Conservation (phyloP, 2,113 vertebrate genomes). For the Gadus chalcogrammus region DNA sequence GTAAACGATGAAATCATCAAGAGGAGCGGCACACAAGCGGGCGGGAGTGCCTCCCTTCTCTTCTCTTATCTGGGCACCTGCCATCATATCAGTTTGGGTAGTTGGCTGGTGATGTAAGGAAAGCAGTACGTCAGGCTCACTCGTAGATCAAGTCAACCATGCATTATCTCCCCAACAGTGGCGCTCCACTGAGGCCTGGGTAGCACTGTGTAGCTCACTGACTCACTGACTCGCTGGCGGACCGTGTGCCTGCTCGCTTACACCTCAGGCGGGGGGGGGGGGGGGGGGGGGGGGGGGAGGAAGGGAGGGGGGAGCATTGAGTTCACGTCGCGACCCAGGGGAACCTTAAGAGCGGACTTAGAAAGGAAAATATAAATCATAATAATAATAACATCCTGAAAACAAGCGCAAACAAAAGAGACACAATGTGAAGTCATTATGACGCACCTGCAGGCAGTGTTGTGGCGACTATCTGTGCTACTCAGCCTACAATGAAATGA, state of each 20-base stretch:
- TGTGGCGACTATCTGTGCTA: too few species aligned
- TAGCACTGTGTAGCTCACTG: constrained; percentile 39
- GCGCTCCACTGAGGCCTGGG: constrained; percentile 56
- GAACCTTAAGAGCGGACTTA: constrained; percentile 31
- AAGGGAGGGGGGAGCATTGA: background rate
- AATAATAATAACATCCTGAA: too few species aligned
- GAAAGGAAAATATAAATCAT: constrained; percentile 7
- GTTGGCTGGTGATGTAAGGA: constrained; percentile 70
- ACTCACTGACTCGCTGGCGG: constrained; percentile 45
- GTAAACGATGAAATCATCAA: constrained; percentile 58
- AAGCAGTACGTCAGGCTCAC: constrained; percentile 74
- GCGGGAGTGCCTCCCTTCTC: constrained; percentile 63
- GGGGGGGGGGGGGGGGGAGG: too few species aligned
- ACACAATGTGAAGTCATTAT: too few species aligned
- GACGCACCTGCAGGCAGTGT: too few species aligned
- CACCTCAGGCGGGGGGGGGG: too few species aligned
- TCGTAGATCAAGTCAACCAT: constrained; percentile 77
- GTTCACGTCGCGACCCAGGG: constrained; percentile 29
- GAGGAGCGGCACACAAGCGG: constrained; percentile 63
- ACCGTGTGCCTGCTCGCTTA: too few species aligned
- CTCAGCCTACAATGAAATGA: too few species aligned
- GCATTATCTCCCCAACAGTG: constrained; percentile 70
- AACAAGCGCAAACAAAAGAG: too few species aligned
- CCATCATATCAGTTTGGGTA: constrained; percentile 70
- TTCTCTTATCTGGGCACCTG: constrained; percentile 64